phyloP scores from a whole-genome alignment of 2,797 vertebrate species.

The Gobionotothen gibberifrons region DNA sequence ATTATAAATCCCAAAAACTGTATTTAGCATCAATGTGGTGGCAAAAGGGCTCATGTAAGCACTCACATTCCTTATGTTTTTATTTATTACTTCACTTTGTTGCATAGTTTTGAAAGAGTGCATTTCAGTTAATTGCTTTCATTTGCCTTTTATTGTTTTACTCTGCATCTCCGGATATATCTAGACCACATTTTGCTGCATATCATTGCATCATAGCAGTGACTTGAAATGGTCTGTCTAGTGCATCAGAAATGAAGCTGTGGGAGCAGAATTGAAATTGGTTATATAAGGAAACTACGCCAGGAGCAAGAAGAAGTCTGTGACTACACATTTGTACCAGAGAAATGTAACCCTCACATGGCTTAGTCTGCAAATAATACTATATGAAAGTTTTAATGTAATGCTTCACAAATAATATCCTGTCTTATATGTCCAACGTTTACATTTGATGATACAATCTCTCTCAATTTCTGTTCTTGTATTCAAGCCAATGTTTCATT shows the following conservation, averaged over 20 bases:
- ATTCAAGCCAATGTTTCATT: background rate
- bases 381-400: background rate
- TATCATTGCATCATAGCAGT: background rate
- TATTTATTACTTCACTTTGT: no score
- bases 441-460: background rate
- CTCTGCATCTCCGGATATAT: background rate
- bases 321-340: background rate
- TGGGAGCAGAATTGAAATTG: background rate
- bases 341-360: background rate
- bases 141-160: background rate
- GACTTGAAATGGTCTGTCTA: background rate
- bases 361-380: background rate
- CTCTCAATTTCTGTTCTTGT: background rate
- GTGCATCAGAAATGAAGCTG: background rate
- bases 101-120: background rate
- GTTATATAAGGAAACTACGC: constrained; percentile 3
- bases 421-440: background rate
- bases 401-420: background rate
- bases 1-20: background rate
- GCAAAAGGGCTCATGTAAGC: background rate
- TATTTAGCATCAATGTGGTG: background rate
- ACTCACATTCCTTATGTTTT: background rate
- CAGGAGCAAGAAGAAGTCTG: background rate
- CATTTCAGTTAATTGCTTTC: background rate
- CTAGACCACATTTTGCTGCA: background rate